A percentile compares a stretch with the other conserved stretches of the same genome.
Evolutionary conservation across 2,888 invertebrate species (phyloP).

Genomic region (Drosophila acutilabella): DNA sequence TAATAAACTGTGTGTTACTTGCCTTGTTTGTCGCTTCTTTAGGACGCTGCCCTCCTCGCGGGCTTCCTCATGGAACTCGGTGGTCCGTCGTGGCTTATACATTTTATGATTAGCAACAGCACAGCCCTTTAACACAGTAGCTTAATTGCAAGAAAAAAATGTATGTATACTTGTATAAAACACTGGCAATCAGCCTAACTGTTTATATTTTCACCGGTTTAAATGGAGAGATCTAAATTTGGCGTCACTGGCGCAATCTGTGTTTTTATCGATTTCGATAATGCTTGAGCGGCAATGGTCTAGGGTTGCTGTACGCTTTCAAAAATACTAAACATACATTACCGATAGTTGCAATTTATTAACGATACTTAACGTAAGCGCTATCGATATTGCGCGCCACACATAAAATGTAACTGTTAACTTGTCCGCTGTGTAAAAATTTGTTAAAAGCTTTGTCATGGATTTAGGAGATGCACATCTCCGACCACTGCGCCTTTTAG

Average conservation of each 20-base stretch:
- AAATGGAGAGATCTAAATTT: constrained; percentile 4
- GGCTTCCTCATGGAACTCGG: constrained; percentile 77
- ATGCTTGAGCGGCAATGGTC: neutral
- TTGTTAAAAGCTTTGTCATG: too few relatives aligned
- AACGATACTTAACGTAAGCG: too few relatives aligned
- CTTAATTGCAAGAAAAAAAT: too few relatives aligned
- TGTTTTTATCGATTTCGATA: constrained; percentile 2
- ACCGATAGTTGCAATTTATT: too few relatives aligned
- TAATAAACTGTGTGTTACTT: constrained; percentile 6
- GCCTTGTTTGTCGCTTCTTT: constrained; percentile 71
- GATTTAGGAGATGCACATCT: too few relatives aligned
- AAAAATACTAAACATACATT: neutral
- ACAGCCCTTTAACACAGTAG: too few relatives aligned
- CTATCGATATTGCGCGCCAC: too few relatives aligned
- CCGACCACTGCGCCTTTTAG: too few relatives aligned
- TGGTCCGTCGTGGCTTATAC: constrained; percentile 80
- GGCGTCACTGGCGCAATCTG: constrained; percentile 17
- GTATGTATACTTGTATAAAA: too few relatives aligned
- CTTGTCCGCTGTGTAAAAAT: too few relatives aligned
- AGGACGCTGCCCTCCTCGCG: constrained; percentile 50
- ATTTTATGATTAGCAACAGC: constrained; percentile 34
- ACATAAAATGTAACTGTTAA: too few relatives aligned
- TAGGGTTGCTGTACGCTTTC: constrained; percentile 28
- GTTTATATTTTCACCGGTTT: neutral
- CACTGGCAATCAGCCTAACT: neutral